These are phyloP conservation scores for Macrobrachium nipponense DNA, from an alignment of 1,140 invertebrate genomes.

Conservation along the genomic window DNA sequence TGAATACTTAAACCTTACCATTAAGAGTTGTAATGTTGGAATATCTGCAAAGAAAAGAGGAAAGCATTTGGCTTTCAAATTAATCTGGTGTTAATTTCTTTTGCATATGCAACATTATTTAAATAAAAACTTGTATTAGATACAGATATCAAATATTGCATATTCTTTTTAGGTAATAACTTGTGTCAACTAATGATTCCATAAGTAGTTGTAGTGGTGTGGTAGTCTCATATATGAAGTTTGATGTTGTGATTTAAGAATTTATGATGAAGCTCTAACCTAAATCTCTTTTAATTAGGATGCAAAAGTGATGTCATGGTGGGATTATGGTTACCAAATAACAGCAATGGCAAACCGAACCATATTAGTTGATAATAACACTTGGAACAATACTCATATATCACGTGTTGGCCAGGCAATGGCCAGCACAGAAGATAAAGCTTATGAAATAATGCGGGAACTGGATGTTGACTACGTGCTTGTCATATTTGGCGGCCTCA, in stretches of 20 bases:
- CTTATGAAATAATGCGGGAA: conserved; percentile 97
- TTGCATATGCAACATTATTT: no score
- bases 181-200: no score
- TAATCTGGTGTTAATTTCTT: no score
- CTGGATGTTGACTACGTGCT: conserved; percentile 97
- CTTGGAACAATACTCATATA: conserved; percentile 99
- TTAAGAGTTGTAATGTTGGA: no score
- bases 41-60: no score
- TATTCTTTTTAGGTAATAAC: no score
- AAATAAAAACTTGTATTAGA: no score
- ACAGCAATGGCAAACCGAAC: conserved; percentile 99
- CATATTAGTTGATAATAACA: conserved; percentile 99
- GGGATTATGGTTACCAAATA: conserved; percentile 99
- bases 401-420: conserved; percentile 97
- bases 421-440: conserved; percentile 95
- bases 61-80: no score
- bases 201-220: no score
- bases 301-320: conserved; percentile 98
- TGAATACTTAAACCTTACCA: no score
- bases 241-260: not conserved
- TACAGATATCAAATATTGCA: no score
- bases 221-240: no score
- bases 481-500: conserved; percentile 97
- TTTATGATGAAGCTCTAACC: conserved; percentile 7
- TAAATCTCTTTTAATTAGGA: conserved; percentile 39